Percentiles rank a stretch among this genome's conserved stretches.
Evolutionary conservation across 1,140 invertebrate species (phyloP).

Genomic region (Cecropterus lyciades): DNA sequence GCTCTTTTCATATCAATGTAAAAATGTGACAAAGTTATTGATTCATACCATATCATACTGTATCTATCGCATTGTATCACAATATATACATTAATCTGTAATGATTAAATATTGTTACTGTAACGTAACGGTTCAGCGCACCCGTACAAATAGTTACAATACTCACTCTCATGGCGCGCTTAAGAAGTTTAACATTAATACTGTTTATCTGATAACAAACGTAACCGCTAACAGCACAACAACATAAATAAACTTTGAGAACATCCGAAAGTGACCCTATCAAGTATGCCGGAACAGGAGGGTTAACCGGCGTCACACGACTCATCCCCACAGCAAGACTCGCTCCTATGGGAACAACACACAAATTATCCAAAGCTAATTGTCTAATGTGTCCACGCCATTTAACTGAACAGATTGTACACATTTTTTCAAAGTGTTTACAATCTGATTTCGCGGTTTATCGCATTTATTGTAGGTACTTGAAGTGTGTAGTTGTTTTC

Average conservation of each 20-base stretch:
- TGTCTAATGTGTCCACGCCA: conserved; percentile 76
- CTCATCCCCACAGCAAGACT: conserved; percentile 43
- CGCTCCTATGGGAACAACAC: conserved; percentile 76
- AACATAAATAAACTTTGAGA: conserved; percentile 47
- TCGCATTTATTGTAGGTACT: conserved; percentile 13
- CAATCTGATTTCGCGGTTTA: conserved; percentile 28
- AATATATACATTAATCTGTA: too few species aligned
- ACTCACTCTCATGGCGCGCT: too few species aligned
- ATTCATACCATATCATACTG: too few species aligned
- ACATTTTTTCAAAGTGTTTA: conserved; percentile 29
- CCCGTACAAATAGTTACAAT: too few species aligned
- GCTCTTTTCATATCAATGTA: too few species aligned
- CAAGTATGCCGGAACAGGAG: conserved; percentile 44
- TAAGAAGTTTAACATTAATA: too few species aligned
- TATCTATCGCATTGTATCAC: too few species aligned
- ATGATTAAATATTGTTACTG: too few species aligned
- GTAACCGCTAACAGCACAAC: not conserved
- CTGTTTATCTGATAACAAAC: not conserved
- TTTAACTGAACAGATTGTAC: conserved; percentile 76
- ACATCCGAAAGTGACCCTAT: conserved; percentile 35
- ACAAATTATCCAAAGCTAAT: conserved; percentile 78
- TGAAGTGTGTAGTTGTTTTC: not conserved
- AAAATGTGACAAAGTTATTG: too few species aligned
- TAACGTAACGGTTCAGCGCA: too few species aligned
- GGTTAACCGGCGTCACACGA: conserved; percentile 62